phyloP scores from a whole-genome alignment of 2,888 invertebrate species.

The Cataglyphis livida region DNA sequence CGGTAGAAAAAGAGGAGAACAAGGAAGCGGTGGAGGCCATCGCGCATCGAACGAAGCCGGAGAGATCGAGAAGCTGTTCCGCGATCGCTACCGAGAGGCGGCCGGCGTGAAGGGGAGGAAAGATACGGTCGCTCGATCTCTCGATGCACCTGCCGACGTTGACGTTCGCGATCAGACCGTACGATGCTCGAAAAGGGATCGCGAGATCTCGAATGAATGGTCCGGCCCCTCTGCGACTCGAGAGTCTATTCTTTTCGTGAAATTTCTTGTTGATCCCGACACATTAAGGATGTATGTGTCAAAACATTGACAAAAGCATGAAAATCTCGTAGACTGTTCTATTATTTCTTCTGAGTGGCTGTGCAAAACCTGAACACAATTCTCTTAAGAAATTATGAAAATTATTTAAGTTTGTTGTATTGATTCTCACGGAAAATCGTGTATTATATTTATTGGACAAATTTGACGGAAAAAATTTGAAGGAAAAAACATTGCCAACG shows the following conservation, averaged over 20 bases:
- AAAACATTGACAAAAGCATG: no score
- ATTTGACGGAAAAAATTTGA: no score
- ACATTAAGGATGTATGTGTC: not conserved
- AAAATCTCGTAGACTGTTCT: no score
- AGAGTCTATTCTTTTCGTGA: not conserved
- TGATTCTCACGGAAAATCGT: no score
- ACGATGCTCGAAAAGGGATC: conserved; percentile 4
- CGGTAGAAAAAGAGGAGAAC: conserved; percentile 51
- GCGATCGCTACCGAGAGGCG: conserved; percentile 61
- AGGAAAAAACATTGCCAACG: no score
- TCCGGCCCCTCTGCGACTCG: not conserved
- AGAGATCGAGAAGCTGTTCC: conserved; percentile 41
- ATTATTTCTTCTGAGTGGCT: no score
- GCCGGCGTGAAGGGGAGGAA: conserved; percentile 25
- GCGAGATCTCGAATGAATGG: not conserved
- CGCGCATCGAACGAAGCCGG: conserved; percentile 26
- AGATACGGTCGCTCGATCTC: conserved; percentile 62
- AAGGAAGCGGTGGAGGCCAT: conserved; percentile 58
- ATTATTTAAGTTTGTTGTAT: no score
- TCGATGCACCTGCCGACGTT: conserved; percentile 71
- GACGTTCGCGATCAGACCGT: conserved; percentile 51
- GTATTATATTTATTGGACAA: no score
- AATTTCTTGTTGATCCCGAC: not conserved
- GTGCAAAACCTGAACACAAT: no score
- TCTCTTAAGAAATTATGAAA: no score